Evolutionary conservation across 2,888 invertebrate genomes (phyloP).

Genomic region (Drosophila algonquin): DNA sequence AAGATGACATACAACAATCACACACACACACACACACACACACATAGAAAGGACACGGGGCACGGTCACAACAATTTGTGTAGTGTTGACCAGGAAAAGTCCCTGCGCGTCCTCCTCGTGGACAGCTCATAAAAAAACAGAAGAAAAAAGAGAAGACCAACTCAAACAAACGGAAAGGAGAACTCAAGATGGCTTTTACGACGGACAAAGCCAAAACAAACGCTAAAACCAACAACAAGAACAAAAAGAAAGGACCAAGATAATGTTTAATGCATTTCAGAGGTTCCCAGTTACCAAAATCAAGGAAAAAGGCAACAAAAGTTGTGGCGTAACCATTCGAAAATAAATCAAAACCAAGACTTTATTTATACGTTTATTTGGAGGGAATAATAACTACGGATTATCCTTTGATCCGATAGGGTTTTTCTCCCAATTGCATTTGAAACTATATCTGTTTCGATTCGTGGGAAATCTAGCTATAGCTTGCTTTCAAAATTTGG

Average conservation of each 20-base stretch:
- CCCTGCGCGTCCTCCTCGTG: constrained; percentile 36
- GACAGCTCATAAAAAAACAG: constrained; percentile 66
- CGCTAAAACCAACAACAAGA: constrained; percentile 26
- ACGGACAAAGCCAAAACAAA: constrained; percentile 36
- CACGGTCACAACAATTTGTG: constrained; percentile 74
- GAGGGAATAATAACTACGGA: background rate
- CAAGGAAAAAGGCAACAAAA: background rate
- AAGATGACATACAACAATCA: constrained; percentile 49
- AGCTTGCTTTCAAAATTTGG: background rate
- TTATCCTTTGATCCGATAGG: background rate
- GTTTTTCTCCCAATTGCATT: too few species aligned
- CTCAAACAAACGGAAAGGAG: constrained; percentile 64
- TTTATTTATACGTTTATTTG: background rate
- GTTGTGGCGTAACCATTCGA: background rate
- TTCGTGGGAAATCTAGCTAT: background rate
- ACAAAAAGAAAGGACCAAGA: background rate
- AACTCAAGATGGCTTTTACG: constrained; percentile 50
- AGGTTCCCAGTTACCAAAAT: background rate
- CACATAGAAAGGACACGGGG: constrained; percentile 43
- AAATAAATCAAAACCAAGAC: background rate
- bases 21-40: constrained; percentile 25
- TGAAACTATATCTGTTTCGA: too few species aligned
- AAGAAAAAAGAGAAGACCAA: constrained; percentile 33
- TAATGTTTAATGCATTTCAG: background rate
- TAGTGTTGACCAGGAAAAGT: constrained; percentile 68